These are phyloP conservation scores for Tarsius wallacei DNA, from an alignment of 2,797 vertebrate species.

Conservation along the genomic window DNA sequence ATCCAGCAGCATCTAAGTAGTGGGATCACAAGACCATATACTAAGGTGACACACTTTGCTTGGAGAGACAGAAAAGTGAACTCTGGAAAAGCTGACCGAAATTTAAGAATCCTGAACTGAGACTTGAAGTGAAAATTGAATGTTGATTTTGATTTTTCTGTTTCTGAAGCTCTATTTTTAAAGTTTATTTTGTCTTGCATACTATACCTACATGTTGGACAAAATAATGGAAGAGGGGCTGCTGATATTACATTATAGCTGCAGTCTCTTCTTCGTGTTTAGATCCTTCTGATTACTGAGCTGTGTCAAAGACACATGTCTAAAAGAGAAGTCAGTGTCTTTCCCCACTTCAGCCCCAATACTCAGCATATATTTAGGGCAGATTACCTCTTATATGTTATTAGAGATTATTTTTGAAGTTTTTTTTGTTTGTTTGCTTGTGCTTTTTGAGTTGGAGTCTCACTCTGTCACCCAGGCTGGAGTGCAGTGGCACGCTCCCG, in stretches of 20 bases:
- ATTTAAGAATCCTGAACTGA: background rate
- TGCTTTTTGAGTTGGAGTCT: no score
- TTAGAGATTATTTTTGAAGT: conserved; percentile 16
- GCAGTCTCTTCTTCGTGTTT: conserved; percentile 83
- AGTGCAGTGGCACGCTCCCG: no score
- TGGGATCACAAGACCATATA: accelerated
- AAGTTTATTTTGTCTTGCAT: conserved; percentile 47
- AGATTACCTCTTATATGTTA: background rate
- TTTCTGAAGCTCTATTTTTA: background rate
- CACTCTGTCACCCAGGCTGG: no score
- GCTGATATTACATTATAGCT: conserved; percentile 80
- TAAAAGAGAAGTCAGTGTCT: background rate
- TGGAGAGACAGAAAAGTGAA: background rate
- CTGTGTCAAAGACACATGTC: conserved; percentile 75
- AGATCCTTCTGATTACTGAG: conserved; percentile 71
- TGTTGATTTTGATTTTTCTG: conserved; percentile 53
- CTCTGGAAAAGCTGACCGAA: background rate
- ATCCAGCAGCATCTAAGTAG: accelerated
- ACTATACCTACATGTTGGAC: conserved; percentile 72
- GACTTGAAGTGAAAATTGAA: conserved; percentile 51
- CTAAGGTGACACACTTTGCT: background rate
- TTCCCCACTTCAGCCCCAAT: background rate
- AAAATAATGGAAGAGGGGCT: conserved; percentile 79
- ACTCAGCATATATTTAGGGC: background rate
- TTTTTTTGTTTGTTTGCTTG: background rate